These are phyloP conservation scores for Crocidura indochinensis DNA, from an alignment of 2,797 vertebrate species.

Conservation along the genomic window DNA sequence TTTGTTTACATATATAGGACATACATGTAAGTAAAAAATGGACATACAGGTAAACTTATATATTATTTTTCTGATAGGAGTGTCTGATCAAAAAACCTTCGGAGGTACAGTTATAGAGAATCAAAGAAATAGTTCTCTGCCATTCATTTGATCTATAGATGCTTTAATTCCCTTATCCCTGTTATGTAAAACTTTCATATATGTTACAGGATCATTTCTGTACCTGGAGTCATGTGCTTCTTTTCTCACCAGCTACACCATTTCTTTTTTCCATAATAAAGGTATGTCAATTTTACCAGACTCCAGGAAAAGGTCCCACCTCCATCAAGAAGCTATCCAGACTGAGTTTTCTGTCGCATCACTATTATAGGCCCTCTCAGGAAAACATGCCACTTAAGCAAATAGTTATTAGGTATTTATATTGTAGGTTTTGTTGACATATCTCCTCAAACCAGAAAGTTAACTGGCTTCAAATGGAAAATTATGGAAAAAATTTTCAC, in stretches of 20 bases:
- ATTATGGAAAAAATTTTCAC: conserved; percentile 61
- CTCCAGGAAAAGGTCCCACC: conserved; percentile 7
- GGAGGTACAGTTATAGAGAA: conserved; percentile 6
- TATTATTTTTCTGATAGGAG: conserved; percentile 35
- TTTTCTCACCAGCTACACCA: conserved; percentile 7
- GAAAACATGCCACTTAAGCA: conserved; percentile 6
- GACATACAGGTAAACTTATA: too few species aligned
- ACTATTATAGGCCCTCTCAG: background rate
- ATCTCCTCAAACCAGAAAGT: conserved; percentile 29
- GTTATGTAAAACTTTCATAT: background rate
- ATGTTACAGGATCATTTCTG: conserved; percentile 5
- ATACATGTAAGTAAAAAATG: too few species aligned
- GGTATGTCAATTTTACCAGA: background rate
- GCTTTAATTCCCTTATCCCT: background rate
- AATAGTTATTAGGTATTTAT: background rate
- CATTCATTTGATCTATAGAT: conserved; percentile 49
- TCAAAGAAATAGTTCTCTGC: conserved; percentile 60
- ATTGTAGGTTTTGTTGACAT: conserved; percentile 56
- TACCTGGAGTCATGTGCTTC: conserved; percentile 30
- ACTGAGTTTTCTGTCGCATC: background rate
- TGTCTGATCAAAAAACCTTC: conserved; percentile 53
- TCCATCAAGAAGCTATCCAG: conserved; percentile 21
- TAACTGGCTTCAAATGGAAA: conserved; percentile 53
- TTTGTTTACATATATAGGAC: background rate
- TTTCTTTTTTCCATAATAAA: conserved; percentile 36